Conservation (phyloP, 92 coral and sea anemone species). For the Hydrozoanthus gracilis region DNA sequence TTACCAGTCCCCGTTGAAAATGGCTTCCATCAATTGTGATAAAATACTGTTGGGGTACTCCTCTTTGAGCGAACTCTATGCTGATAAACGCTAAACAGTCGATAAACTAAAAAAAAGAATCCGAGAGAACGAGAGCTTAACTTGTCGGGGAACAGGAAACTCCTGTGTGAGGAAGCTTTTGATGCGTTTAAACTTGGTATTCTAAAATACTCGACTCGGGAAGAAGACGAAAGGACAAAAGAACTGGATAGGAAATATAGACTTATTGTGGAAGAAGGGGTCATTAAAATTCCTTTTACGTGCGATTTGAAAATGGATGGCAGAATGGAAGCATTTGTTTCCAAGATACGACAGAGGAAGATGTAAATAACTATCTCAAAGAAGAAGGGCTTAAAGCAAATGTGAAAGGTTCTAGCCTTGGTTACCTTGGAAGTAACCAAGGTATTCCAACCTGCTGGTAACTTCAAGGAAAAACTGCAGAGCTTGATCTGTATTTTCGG, state of each 20-base stretch:
- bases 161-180: background rate
- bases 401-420: background rate
- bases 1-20: background rate
- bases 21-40: background rate
- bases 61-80: slow-evolving; percentile 2
- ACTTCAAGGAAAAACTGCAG: slow-evolving; percentile 18
- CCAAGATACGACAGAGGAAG: background rate
- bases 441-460: slow-evolving; percentile 8
- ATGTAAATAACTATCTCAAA: background rate
- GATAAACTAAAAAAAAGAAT: slow-evolving; percentile 8
- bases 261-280: slow-evolving; percentile 1
- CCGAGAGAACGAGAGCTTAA: background rate
- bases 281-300: background rate
- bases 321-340: background rate
- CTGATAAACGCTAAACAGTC: slow-evolving; percentile 15
- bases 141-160: slow-evolving; percentile 15
- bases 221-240: background rate
- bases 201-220: background rate
- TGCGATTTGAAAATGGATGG: background rate
- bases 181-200: background rate
- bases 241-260: background rate
- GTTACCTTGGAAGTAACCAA: no score
- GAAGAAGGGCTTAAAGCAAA: background rate
- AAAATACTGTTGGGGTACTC: background rate
- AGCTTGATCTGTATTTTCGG: slow-evolving; percentile 36